phyloP scores from a whole-genome alignment of 2,113 vertebrate genomes.

The Trinectes maculatus region DNA sequence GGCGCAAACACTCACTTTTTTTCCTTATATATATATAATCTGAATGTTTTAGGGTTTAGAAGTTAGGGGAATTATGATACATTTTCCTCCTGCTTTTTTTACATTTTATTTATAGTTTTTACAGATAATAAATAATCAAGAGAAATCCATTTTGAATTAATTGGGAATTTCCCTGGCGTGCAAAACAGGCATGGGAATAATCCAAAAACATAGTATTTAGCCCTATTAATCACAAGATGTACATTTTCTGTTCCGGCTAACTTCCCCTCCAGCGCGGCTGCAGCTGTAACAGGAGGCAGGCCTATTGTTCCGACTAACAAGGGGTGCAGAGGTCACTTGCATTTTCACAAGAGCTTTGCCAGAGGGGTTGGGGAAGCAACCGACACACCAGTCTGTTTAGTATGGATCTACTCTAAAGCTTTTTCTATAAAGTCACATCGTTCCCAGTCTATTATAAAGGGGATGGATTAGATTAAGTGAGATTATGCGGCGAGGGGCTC shows the following conservation, averaged over 20 bases:
- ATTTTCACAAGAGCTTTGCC: constrained; percentile 77
- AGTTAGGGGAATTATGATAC: too few relatives aligned
- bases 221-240: constrained; percentile 61
- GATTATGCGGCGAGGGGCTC: constrained; percentile 78
- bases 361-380: constrained; percentile 63
- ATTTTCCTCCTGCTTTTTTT: too few relatives aligned
- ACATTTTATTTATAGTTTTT: too few relatives aligned
- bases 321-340: constrained; percentile 72
- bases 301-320: constrained; percentile 75
- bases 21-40: too few relatives aligned
- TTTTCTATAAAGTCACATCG: constrained; percentile 72
- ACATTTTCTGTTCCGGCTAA: constrained; percentile 59
- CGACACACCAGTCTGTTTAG: constrained; percentile 67
- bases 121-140: too few relatives aligned
- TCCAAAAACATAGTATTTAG: constrained; percentile 46
- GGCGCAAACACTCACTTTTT: too few relatives aligned
- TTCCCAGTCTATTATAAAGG: constrained; percentile 75
- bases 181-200: constrained; percentile 15
- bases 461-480: constrained; percentile 83
- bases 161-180: constrained; percentile 13
- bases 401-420: constrained; percentile 75
- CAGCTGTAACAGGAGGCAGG: constrained; percentile 68
- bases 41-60: too few relatives aligned
- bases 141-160: constrained; percentile 14
- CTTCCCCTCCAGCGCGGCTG: constrained; percentile 66